Conservation (phyloP, 2,797 vertebrate species). For the Diglossa cyanea region DNA sequence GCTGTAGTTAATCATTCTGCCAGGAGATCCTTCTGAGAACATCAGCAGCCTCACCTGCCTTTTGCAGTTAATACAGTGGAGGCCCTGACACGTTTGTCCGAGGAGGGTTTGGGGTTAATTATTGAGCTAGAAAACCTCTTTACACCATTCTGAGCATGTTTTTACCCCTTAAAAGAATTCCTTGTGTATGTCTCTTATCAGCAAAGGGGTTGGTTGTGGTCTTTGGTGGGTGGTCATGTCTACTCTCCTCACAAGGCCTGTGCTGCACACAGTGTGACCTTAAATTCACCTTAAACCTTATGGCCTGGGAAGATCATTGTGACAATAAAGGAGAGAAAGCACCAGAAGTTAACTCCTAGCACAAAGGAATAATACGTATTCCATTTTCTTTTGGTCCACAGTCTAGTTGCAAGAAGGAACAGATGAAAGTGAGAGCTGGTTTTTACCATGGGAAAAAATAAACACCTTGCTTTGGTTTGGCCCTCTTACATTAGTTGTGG, state of each 20-base stretch:
- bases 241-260: background rate
- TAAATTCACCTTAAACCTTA: background rate
- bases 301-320: background rate
- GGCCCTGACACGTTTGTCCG: background rate
- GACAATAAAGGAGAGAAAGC: background rate
- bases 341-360: background rate
- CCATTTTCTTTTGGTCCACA: background rate
- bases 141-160: background rate
- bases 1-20: background rate
- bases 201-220: background rate
- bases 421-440: background rate
- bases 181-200: background rate
- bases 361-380: background rate
- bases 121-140: background rate
- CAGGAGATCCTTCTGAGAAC: background rate
- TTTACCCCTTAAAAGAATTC: background rate
- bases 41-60: background rate
- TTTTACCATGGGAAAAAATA: background rate
- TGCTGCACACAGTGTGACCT: background rate
- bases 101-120: background rate
- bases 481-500: background rate
- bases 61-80: background rate
- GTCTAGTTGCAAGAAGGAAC: background rate
- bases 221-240: background rate
- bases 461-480: background rate